Base-by-base conservation (phyloP, 2,797 vertebrate species). In the Rhyacichthys aspro region DNA sequence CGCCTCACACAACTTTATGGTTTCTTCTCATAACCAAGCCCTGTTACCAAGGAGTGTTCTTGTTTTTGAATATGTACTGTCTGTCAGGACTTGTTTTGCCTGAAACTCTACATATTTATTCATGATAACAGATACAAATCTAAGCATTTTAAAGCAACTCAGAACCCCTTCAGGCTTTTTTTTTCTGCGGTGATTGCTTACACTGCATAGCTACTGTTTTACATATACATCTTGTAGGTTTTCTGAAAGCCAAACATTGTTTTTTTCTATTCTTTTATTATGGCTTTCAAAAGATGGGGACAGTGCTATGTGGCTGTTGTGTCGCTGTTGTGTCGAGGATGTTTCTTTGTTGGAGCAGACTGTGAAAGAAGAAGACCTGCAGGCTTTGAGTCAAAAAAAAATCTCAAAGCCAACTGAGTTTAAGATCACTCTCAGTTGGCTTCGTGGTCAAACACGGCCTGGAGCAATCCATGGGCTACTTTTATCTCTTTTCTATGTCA, bases 291-390 rank as follows among this genome's bases (percentile, higher is more conserved):
- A 70, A 43, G 57, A 32, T 15, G 23, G 23, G 23, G 23, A 28
- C 7, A 28, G 23, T 28, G 23, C 23, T 28, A 6, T 5, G 23
- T 28, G 23, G 23, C 4, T 6, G 23, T 28, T 28, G 4, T 28
- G 23, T 28, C 23, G 4, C 11, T 1, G 19, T 49, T 55, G 46
- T 28, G 42, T 42, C 39, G 50, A 56, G 47, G 54, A 32, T 56
- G 36, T 12, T 50, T 37, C 5, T 11, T 39, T 48, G 64, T 18
- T 17, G 50, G 62, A 60, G 67, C 41, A 41, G 48, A 43, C 49
- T 36, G 57, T 55, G 17, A n/a, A n/a, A 76, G 53, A n/a, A 76
- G 53, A n/a, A 63, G 55, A 37, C 67, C 76, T 60, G 42, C 70
- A 43, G 81, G 66, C 56, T 41, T 48, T 55, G 59, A 47, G 48